Base-by-base conservation (phyloP, 2,113 vertebrate species). In the Mus spicilegus region DNA sequence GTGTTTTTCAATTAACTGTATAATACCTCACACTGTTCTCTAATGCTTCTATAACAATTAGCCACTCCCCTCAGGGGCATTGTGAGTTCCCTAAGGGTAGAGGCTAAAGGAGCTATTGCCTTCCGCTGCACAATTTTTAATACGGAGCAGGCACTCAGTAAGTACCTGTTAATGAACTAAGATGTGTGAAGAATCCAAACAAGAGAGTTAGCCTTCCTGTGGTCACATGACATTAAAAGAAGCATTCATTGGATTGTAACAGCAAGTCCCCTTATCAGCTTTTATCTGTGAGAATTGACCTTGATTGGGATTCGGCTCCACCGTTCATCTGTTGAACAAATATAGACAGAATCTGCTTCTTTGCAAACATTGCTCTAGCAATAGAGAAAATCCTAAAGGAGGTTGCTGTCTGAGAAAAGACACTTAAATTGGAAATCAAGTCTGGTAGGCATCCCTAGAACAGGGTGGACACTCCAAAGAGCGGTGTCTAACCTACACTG, bases 311-410 rank as follows among this genome's bases (percentile, higher is more conserved):
- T 54, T 85, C 69, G 36, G 39, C 56, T 94, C 89, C n/a, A 56
- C 33, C 51, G 82, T 77, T 54, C 65, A 69, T 91, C 89, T 93
- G 77, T 22, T 96, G 67, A 96, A 87, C 88, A 94, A 90, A 95
- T 63, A 80, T 28, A 90, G 77, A 84, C 58, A 95, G 30, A 93
- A 82, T 69, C 92, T 72, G 2, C 20, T 90, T 94, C 85, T 26
- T 70, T 39, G 16, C 10, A 90, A 56, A 77, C 84, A 56, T 12
- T 54, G 77, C 0, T 80, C 3, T 72, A 69, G 24, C 9, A 0
- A 33, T 36, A 20, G 16, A n/a, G 33, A 90, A 67, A 67, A 33
- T 89, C n/a, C 69, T 65, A 9, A 61, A 89, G 16, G 67, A 89
- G 3, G 67, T 87, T 84, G 92, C 84, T 92, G 73, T 82, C 54